These are phyloP conservation scores for Aphelenchoides besseyi DNA, from an alignment of 1,140 invertebrate species.

Conservation along the genomic window DNA sequence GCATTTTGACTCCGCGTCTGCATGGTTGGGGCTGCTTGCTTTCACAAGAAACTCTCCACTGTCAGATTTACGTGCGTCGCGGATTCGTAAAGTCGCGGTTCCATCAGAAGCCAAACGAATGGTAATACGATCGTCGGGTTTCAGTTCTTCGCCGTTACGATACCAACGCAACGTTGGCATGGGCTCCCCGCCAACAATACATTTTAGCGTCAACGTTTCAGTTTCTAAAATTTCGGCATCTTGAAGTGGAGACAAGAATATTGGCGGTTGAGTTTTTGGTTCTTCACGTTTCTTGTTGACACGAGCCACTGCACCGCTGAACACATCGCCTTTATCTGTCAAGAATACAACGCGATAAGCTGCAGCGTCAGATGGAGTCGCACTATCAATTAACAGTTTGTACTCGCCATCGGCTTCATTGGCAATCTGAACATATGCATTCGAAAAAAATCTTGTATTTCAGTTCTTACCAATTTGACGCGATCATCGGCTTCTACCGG, in stretches of 20 bases:
- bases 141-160: constrained; percentile 41
- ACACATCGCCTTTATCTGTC: constrained; percentile 57
- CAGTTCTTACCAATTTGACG: constrained; percentile 65
- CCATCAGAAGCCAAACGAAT: constrained; percentile 79
- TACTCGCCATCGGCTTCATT: constrained; percentile 54
- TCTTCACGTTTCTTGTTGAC: constrained; percentile 48
- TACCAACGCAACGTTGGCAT: constrained; percentile 32
- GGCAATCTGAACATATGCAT: too few relatives aligned
- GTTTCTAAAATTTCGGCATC: constrained; percentile 55
- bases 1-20: constrained; percentile 41
- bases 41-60: constrained; percentile 72
- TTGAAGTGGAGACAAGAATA: constrained; percentile 55
- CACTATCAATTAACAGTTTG: constrained; percentile 44
- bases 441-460: constrained; percentile 6
- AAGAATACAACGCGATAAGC: constrained; percentile 59
- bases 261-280: constrained; percentile 36
- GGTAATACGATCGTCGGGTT: constrained; percentile 52
- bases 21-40: constrained; percentile 53
- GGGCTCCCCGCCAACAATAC: constrained; percentile 64
- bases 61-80: constrained; percentile 73
- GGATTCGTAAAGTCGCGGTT: constrained; percentile 72
- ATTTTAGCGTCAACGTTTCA: constrained; percentile 60
- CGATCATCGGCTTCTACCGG: constrained; percentile 76
- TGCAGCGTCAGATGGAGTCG: constrained; percentile 50
- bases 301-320: constrained; percentile 56